Conservation (phyloP, 2,113 vertebrate species). For the Chaenocephalus aceratus region DNA sequence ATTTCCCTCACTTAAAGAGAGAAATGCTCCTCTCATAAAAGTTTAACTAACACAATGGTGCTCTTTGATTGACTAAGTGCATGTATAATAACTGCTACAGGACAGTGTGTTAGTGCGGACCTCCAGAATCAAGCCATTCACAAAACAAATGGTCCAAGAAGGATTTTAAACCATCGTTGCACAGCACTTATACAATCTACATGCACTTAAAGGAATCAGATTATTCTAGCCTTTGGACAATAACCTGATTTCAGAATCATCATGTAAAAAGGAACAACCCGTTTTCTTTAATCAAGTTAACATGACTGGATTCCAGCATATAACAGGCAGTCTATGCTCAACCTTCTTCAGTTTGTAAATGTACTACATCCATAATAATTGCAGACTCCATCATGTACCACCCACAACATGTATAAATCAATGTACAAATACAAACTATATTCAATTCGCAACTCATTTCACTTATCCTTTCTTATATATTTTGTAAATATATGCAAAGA, state of each 20-base stretch:
- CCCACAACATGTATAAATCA: background rate
- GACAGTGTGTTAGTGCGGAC: background rate
- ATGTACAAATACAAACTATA: background rate
- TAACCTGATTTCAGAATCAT: slow-evolving; percentile 18
- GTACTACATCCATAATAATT: background rate
- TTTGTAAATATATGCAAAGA: background rate
- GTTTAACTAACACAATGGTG: background rate
- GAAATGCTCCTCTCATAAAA: background rate
- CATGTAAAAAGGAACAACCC: slow-evolving; percentile 7
- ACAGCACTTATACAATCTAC: background rate
- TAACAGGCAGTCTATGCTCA: background rate
- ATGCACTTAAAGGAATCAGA: slow-evolving; percentile 8
- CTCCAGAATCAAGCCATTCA: background rate
- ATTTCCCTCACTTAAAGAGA: slow-evolving; percentile 9
- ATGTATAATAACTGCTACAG: background rate
- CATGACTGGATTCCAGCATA: background rate
- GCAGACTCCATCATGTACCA: background rate
- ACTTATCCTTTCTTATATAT: background rate
- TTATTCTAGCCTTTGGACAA: background rate
- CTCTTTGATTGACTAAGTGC: background rate
- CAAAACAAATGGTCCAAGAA: background rate
- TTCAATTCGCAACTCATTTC: background rate
- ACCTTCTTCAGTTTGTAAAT: background rate
- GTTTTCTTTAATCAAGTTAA: slow-evolving; percentile 32
- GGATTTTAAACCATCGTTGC: background rate